phyloP scores from a whole-genome alignment of 2,888 invertebrate species.

The Hesperia comma region DNA sequence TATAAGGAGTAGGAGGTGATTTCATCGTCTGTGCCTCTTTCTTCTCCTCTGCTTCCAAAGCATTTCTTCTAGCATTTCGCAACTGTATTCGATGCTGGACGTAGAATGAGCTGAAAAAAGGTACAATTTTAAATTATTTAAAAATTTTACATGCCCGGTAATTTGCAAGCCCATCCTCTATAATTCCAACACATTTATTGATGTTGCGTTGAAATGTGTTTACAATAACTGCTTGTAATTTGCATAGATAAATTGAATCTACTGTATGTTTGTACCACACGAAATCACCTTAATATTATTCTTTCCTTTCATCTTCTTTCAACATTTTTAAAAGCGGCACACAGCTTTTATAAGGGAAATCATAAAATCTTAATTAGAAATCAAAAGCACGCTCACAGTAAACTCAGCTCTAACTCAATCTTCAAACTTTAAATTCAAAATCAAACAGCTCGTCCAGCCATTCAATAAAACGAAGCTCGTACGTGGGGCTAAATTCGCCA shows the following conservation, averaged over 20 bases:
- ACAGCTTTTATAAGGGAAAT: neutral
- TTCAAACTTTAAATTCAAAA: conserved; percentile 18
- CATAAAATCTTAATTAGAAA: conserved; percentile 6
- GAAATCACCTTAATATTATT: neutral
- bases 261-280: too few relatives aligned
- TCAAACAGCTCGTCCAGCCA: conserved; percentile 26
- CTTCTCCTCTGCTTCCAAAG: conserved; percentile 65
- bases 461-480: conserved; percentile 32
- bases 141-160: too few relatives aligned
- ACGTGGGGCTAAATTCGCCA: conserved; percentile 32
- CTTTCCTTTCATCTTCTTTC: neutral
- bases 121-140: neutral
- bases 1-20: conserved; percentile 18
- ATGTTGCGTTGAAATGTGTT: too few relatives aligned
- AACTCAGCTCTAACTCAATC: conserved; percentile 7
- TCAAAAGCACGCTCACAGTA: neutral
- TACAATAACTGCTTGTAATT: too few relatives aligned
- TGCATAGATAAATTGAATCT: too few relatives aligned
- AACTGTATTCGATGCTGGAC: conserved; percentile 57
- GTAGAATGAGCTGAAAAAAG: conserved; percentile 64
- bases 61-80: conserved; percentile 59
- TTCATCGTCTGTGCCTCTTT: conserved; percentile 54
- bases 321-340: too few relatives aligned
- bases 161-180: too few relatives aligned
- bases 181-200: too few relatives aligned